These are phyloP conservation scores for Dryoscopus gambensis DNA, from an alignment of 2,113 vertebrate genomes.

Conservation along the genomic window DNA sequence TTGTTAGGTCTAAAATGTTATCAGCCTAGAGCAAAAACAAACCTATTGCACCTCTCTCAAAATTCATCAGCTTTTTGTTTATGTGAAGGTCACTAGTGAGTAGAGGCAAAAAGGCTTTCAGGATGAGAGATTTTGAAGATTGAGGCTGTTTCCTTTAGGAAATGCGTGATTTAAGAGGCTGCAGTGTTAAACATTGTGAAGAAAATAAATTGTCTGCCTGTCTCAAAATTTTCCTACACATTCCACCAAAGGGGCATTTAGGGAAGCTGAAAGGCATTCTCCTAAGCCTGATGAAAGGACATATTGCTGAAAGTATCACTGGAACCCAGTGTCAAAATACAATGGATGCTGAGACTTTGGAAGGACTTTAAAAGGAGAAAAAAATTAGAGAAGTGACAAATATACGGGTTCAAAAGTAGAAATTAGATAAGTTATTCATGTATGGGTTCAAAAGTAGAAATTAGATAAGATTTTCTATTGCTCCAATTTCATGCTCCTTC, in stretches of 20 bases:
- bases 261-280: not conserved
- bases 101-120: not conserved
- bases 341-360: not conserved
- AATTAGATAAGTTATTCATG: not conserved
- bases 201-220: not conserved
- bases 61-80: slow-evolving; percentile 21
- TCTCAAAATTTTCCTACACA: not conserved
- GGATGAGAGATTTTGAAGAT: not conserved
- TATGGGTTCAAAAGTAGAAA: not conserved
- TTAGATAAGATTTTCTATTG: not conserved
- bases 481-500: not conserved
- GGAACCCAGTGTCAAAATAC: not conserved
- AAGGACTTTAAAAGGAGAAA: not conserved
- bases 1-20: slow-evolving; percentile 1
- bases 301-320: not conserved
- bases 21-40: slow-evolving; percentile 9
- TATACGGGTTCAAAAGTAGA: not conserved
- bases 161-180: not conserved
- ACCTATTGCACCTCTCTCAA: not conserved
- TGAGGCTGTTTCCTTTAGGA: not conserved
- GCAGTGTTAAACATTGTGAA: not conserved
- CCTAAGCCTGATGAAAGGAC: not conserved
- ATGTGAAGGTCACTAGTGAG: not conserved
- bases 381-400: not conserved
- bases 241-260: not conserved